phyloP scores from a whole-genome alignment of 2,797 vertebrate genomes.

The Anabacerthia variegaticeps region DNA sequence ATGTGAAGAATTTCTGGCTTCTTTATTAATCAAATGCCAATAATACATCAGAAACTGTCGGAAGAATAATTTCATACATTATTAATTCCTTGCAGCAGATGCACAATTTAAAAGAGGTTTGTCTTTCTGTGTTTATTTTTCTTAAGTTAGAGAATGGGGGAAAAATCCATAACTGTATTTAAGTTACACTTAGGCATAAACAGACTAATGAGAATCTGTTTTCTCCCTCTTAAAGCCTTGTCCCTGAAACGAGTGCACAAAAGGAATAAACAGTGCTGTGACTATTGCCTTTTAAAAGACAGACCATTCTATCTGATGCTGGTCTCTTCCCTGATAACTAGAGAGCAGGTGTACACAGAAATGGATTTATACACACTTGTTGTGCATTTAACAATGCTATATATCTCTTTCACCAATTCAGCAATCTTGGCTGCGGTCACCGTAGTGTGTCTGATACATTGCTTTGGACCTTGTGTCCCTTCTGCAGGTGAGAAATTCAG shows the following conservation, averaged over 20 bases:
- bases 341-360: neutral
- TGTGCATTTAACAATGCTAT: neutral
- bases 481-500: neutral
- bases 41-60: neutral
- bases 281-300: neutral
- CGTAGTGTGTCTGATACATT: accelerated
- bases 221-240: neutral
- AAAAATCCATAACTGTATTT: neutral
- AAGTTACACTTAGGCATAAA: neutral
- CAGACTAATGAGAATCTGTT: neutral
- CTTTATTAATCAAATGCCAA: neutral
- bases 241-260: neutral
- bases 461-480: neutral
- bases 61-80: slow-evolving; percentile 14
- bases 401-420: neutral
- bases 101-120: neutral
- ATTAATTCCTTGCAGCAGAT: neutral
- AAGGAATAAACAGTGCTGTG: neutral
- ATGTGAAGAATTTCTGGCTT: neutral
- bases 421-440: neutral
- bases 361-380: neutral
- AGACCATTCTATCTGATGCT: neutral
- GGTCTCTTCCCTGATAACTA: neutral
- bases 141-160: neutral
- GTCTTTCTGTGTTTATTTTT: neutral